A percentile compares a stretch with the other conserved stretches of the same genome.
These are phyloP conservation scores for Toxonevra muliebris DNA, from an alignment of 2,888 invertebrate genomes.

Conservation along the genomic window DNA sequence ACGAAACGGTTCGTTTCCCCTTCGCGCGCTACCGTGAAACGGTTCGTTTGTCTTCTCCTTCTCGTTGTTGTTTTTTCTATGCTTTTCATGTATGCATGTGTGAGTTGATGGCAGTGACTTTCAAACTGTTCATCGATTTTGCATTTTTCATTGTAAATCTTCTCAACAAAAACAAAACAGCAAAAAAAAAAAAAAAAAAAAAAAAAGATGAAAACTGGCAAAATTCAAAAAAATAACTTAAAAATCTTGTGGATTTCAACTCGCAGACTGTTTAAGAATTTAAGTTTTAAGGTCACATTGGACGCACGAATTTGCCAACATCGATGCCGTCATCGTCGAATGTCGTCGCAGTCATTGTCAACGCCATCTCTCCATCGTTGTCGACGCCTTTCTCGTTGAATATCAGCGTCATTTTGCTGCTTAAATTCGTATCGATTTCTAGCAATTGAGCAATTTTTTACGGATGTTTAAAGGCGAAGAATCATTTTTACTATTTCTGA, in stretches of 20 bases:
- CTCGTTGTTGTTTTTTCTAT: not conserved
- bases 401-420: not conserved
- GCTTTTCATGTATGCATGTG: not conserved
- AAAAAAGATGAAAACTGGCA: not conserved
- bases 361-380: not conserved
- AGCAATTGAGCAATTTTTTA: conserved; percentile 11
- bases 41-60: not conserved
- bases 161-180: too few species aligned
- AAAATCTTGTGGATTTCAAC: conserved; percentile 19
- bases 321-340: not conserved
- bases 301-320: not conserved
- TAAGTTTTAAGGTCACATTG: conserved; percentile 32
- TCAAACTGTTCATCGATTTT: conserved; percentile 40
- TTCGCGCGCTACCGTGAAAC: not conserved
- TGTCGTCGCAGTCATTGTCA: not conserved
- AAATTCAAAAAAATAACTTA: conserved; percentile 21
- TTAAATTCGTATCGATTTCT: not conserved
- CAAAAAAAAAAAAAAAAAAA: conserved; percentile 3
- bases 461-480: too few species aligned
- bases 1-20: conserved; percentile 32
- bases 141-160: conserved; percentile 6
- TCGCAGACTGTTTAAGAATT: conserved; percentile 30
- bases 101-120: conserved; percentile 31
- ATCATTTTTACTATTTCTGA: too few species aligned
- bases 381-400: not conserved